Percentiles rank a stretch among this genome's conserved stretches.
These are phyloP conservation scores for Falco naumanni DNA, from an alignment of 2,797 vertebrate genomes.

Conservation along the genomic window DNA sequence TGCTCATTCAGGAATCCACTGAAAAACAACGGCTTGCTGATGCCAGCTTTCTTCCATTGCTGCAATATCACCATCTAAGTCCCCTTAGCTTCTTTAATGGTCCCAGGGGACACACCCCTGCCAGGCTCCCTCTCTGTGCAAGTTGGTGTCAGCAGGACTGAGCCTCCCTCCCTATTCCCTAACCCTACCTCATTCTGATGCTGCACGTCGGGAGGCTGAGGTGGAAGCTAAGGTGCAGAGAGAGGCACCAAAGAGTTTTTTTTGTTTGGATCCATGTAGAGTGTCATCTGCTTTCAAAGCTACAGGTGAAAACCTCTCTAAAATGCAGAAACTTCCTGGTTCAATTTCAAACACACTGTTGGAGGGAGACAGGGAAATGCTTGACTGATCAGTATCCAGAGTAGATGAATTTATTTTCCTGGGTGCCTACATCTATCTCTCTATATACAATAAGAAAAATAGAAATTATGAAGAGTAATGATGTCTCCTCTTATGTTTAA, in stretches of 20 bases:
- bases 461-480: background rate
- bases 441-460: background rate
- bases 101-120: background rate
- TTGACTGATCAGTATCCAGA: background rate
- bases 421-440: background rate
- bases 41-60: background rate
- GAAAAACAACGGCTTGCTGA: background rate
- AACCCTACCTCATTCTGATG: background rate
- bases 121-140: background rate
- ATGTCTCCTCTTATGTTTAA: background rate
- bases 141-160: accelerated
- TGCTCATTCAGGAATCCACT: background rate
- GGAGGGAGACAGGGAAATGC: background rate
- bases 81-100: background rate
- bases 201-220: accelerated
- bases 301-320: background rate
- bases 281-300: background rate
- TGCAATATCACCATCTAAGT: background rate
- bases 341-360: background rate
- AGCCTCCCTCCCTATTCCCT: background rate
- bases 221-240: background rate
- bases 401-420: background rate
- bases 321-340: background rate
- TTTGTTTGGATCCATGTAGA: background rate
- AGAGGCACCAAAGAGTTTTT: background rate